phyloP scores from a whole-genome alignment of 2,888 invertebrate genomes.

The Desoria tigrina region DNA sequence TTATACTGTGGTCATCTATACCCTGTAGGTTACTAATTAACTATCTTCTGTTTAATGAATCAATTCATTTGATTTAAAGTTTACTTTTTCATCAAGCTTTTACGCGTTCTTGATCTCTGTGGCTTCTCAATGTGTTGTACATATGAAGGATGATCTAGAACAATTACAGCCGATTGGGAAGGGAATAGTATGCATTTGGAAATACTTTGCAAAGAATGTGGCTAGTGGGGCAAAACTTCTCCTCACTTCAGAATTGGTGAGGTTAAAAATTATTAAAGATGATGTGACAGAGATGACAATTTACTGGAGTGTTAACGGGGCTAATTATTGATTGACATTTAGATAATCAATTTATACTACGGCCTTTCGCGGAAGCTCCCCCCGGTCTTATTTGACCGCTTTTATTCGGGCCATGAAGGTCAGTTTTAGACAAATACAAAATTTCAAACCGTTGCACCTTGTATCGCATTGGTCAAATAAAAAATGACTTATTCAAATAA shows the following conservation, averaged over 20 bases:
- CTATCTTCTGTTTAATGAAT: no score
- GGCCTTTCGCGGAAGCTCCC: conserved; percentile 46
- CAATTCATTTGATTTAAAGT: no score
- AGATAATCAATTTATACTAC: no score
- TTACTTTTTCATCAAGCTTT: no score
- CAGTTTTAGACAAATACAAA: conserved; percentile 1
- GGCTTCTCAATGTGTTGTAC: conserved; percentile 38
- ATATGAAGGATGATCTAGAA: conserved; percentile 43
- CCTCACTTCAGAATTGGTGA: conserved; percentile 45
- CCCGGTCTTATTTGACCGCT: conserved; percentile 42
- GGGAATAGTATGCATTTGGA: conserved; percentile 35
- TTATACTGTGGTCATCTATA: conserved; percentile 42
- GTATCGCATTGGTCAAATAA: no score
- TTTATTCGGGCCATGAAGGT: conserved; percentile 46
- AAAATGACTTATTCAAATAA: no score
- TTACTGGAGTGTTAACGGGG: no score
- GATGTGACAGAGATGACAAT: no score
- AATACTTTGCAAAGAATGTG: conserved; percentile 44
- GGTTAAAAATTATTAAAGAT: no score
- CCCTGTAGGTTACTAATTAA: no score
- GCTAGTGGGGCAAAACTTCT: conserved; percentile 38
- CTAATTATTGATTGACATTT: no score
- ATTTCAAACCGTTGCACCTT: neutral
- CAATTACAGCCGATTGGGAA: conserved; percentile 48
- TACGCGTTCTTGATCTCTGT: conserved; percentile 36